Evolutionary conservation across 1,140 invertebrate genomes (phyloP).

Genomic region (Idris sp.): DNA sequence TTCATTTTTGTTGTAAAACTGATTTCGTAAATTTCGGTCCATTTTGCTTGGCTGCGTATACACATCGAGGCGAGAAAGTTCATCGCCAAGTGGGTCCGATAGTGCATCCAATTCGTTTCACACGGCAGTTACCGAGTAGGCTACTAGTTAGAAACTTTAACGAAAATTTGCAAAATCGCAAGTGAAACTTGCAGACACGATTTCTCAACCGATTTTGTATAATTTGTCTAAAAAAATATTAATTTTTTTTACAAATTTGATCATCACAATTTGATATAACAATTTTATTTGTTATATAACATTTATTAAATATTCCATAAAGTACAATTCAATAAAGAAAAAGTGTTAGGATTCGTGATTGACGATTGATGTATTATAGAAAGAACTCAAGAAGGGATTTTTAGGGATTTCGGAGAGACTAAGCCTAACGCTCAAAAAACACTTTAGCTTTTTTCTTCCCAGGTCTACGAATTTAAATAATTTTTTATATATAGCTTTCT

Average conservation of each 20-base stretch:
- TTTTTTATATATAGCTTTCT: no score
- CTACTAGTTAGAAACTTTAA: slow-evolving; percentile 57
- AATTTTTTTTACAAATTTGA: no score
- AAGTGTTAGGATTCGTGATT: slow-evolving; percentile 6
- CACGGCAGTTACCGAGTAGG: slow-evolving; percentile 49
- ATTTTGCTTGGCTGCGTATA: slow-evolving; percentile 36
- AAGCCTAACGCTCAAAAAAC: slow-evolving; percentile 21
- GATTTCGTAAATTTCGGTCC: slow-evolving; percentile 42
- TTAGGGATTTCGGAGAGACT: slow-evolving; percentile 19
- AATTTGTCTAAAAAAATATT: no score
- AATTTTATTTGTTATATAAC: no score
- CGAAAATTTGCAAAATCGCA: slow-evolving; percentile 60
- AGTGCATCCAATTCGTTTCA: slow-evolving; percentile 60
- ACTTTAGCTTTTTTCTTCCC: slow-evolving; percentile 17
- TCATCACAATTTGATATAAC: no score
- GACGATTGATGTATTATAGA: slow-evolving; percentile 33
- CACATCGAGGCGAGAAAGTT: slow-evolving; percentile 38
- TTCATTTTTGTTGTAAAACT: slow-evolving; percentile 42
- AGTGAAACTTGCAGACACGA: slow-evolving; percentile 42
- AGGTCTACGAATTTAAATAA: no score
- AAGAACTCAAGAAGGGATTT: slow-evolving; percentile 15
- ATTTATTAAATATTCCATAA: no score
- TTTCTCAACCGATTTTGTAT: slow-evolving; percentile 35
- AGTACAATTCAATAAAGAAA: no score
- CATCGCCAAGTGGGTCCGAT: slow-evolving; percentile 43